phyloP scores from a whole-genome alignment of 2,888 invertebrate species.

The Acleris sparsana region DNA sequence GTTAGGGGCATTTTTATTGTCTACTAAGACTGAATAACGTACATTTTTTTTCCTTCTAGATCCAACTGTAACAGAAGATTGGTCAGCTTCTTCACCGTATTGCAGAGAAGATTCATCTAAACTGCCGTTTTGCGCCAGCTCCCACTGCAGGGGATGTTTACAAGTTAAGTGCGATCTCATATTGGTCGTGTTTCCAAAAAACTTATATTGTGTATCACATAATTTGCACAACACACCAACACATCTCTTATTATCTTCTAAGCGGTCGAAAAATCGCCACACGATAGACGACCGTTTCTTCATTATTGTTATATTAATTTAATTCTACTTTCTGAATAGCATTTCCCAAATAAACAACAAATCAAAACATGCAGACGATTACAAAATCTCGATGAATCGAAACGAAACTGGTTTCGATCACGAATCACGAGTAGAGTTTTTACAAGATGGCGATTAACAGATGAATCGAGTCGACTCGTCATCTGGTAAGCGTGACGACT shows the following conservation, averaged over 20 bases:
- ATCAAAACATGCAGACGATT: conserved; percentile 51
- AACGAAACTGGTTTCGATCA: conserved; percentile 55
- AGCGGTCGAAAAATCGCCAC: conserved; percentile 76
- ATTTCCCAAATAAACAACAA: conserved; percentile 59
- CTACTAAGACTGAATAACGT: conserved; percentile 71
- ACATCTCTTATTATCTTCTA: conserved; percentile 66
- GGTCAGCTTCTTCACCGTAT: conserved; percentile 37
- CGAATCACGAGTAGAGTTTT: conserved; percentile 54
- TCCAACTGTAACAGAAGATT: conserved; percentile 17
- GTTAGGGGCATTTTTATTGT: conserved; percentile 54
- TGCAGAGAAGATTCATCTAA: conserved; percentile 60
- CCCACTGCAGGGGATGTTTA: conserved; percentile 79
- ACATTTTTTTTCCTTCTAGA: conserved; percentile 56
- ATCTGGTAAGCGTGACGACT: conserved; percentile 44
- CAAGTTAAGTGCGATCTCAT: conserved; percentile 69
- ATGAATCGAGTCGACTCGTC: conserved; percentile 40
- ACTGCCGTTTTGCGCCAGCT: conserved; percentile 65
- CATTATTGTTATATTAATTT: conserved; percentile 56
- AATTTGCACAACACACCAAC: conserved; percentile 75
- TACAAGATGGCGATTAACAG: conserved; percentile 31
- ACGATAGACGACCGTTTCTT: conserved; percentile 74
- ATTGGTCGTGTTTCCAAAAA: conserved; percentile 78
- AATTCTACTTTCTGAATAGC: conserved; percentile 51
- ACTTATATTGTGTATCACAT: conserved; percentile 76
- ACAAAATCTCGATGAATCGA: conserved; percentile 64